Evolutionary conservation across 2,113 vertebrate genomes (phyloP).

Genomic region (Euleptes europaea): DNA sequence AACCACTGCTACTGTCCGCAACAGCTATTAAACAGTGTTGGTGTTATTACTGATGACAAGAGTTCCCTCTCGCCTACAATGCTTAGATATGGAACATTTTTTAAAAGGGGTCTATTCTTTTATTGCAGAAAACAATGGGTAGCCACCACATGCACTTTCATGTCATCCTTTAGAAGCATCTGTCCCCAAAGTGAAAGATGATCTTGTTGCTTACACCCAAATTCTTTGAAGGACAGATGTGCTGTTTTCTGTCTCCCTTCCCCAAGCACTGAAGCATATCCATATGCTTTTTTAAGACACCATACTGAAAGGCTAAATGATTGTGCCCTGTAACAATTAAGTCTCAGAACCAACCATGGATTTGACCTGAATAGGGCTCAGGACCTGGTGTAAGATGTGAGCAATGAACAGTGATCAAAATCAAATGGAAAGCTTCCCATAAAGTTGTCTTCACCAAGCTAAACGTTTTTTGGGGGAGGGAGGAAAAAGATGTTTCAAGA

Average conservation of each 20-base stretch:
- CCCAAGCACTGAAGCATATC: neutral
- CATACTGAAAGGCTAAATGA: no score
- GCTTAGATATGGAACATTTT: neutral
- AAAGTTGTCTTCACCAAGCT: no score
- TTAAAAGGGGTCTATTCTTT: neutral
- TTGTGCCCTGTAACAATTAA: no score
- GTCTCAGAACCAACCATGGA: no score
- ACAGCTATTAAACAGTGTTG: neutral
- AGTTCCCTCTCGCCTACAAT: neutral
- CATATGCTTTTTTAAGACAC: no score
- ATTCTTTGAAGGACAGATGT: neutral
- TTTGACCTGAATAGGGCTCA: neutral
- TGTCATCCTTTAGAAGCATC: neutral
- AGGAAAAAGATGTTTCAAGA: no score
- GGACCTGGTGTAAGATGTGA: no score
- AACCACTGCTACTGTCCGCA: neutral
- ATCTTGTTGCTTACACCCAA: neutral
- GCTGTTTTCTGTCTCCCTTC: neutral
- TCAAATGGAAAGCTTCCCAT: no score
- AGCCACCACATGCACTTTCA: neutral
- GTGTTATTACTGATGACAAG: neutral
- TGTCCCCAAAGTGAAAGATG: neutral
- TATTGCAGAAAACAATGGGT: neutral
- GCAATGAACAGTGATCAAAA: no score
- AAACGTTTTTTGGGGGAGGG: no score